Conservation (phyloP, 2,888 invertebrate species). For the Leptopilina syphax region DNA sequence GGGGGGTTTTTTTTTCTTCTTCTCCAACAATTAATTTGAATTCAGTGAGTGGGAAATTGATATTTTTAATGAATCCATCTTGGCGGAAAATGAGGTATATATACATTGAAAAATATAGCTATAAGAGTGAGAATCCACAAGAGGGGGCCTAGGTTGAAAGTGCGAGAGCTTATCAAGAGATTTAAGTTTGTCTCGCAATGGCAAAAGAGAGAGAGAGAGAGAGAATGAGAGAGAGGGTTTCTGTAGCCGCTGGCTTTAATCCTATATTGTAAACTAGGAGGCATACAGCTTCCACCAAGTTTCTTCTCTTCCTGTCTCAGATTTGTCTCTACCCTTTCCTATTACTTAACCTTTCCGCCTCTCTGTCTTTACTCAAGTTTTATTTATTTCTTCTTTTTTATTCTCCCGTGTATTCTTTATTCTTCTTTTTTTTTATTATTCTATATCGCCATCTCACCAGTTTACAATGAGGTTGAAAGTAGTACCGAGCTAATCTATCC, state of each 20-base stretch:
- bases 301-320: constrained; percentile 66
- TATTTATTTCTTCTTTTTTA: constrained; percentile 47
- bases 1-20: neutral
- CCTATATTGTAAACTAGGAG: constrained; percentile 73
- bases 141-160: constrained; percentile 40
- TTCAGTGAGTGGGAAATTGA: constrained; percentile 39
- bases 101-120: neutral
- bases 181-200: constrained; percentile 68
- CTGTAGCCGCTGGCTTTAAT: constrained; percentile 68
- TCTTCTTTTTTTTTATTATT: constrained; percentile 48
- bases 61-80: constrained; percentile 44
- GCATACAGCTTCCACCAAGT: constrained; percentile 68
- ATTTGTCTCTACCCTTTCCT: constrained; percentile 56
- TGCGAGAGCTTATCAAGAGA: constrained; percentile 71
- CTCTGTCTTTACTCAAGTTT: constrained; percentile 14
- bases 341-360: constrained; percentile 48
- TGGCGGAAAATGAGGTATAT: constrained; percentile 41
- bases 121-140: constrained; percentile 37
- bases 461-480: constrained; percentile 57
- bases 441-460: constrained; percentile 51
- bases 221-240: constrained; percentile 12
- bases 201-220: constrained; percentile 26
- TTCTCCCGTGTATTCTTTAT: constrained; percentile 52
- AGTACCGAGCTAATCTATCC: constrained; percentile 70
- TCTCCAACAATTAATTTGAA: neutral